A percentile compares a stretch with the other conserved stretches of the same genome.
phyloP scores from a whole-genome alignment of 2,113 vertebrate genomes.

The Antennarius striatus region DNA sequence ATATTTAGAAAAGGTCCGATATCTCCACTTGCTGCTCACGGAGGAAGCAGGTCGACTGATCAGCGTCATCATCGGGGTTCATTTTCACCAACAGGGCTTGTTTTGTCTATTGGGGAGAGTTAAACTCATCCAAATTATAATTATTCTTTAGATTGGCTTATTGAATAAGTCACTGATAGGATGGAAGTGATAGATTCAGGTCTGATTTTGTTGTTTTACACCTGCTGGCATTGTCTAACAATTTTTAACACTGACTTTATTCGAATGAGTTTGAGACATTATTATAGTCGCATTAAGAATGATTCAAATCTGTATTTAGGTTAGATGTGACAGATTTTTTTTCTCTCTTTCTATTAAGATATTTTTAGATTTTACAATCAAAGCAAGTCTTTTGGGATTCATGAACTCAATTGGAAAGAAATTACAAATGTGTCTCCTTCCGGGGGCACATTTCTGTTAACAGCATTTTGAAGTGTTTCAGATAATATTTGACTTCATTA shows the following conservation, averaged over 20 bases:
- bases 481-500: conserved; percentile 32
- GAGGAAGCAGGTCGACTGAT: conserved; percentile 37
- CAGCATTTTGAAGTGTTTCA: conserved; percentile 1
- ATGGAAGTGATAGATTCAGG: background rate
- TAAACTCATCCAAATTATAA: background rate
- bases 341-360: conserved; percentile 40
- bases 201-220: background rate
- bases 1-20: conserved; percentile 14
- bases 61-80: conserved; percentile 33
- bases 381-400: conserved; percentile 66
- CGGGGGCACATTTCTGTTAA: conserved; percentile 25
- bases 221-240: too few species aligned
- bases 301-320: conserved; percentile 43
- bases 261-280: background rate
- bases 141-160: too few species aligned
- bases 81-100: background rate
- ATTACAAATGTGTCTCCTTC: conserved; percentile 57
- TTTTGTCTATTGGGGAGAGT: conserved; percentile 4
- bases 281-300: conserved; percentile 14
- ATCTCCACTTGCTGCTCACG: conserved; percentile 20
- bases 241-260: background rate
- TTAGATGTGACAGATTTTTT: conserved; percentile 46
- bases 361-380: conserved; percentile 74
- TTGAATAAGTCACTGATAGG: background rate
- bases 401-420: conserved; percentile 64